A percentile compares a stretch with the other conserved stretches of the same genome.
These are phyloP conservation scores for Nipponia nippon DNA, from an alignment of 2,113 vertebrate species.

Conservation along the genomic window DNA sequence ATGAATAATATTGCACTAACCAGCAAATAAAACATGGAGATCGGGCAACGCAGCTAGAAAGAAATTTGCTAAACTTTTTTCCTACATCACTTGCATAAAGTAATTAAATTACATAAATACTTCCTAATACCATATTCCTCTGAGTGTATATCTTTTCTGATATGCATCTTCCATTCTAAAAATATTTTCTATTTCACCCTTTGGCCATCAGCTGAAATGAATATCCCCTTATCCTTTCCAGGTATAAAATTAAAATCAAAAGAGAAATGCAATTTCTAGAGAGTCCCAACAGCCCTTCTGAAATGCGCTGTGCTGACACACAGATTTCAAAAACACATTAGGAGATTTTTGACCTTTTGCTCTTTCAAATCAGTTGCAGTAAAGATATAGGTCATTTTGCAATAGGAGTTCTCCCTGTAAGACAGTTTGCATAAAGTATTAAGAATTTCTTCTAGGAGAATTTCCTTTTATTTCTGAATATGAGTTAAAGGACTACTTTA, in stretches of 20 bases:
- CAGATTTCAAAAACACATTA: background rate
- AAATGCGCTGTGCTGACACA: background rate
- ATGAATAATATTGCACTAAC: background rate
- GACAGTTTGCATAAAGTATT: background rate
- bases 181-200: background rate
- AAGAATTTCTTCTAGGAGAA: background rate
- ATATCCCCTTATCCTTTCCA: background rate
- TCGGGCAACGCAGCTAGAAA: background rate
- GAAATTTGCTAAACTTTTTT: background rate
- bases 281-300: background rate
- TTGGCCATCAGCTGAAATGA: background rate
- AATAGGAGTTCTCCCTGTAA: background rate
- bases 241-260: background rate
- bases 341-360: slow-evolving; percentile 14
- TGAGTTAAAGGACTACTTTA: background rate
- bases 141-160: background rate
- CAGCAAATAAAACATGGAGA: background rate
- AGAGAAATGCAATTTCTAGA: background rate
- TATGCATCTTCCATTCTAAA: background rate
- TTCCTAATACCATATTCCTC: background rate
- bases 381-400: background rate
- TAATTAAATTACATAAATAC: background rate
- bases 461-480: background rate
- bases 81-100: background rate
- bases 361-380: background rate